Evolutionary conservation across 2,797 vertebrate genomes (phyloP), one percentile per base, ranked within the genome.

Genomic region (Mico argentatus): DNA sequence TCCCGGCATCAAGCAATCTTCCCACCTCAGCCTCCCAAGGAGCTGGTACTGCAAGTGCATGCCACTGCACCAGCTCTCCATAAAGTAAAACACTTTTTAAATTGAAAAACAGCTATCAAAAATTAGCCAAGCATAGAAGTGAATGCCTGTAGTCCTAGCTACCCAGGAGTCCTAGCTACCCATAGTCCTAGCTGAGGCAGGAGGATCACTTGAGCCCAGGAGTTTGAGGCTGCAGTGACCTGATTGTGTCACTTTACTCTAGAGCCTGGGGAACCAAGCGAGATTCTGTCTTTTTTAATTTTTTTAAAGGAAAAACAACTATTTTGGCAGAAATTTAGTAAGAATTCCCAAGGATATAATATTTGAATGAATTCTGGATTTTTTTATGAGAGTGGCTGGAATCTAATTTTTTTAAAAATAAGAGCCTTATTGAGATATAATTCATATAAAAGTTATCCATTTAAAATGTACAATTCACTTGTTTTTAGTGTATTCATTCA

Each of bases 261-360:
- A 67, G 33, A 33, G 64, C 64, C 33, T 67, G 64, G 33, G 64
- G 9, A 72, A 39, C 20, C 8, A 72, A 72, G 67, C 5, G 9
- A 72, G 9, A 46, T 15, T 14, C 61, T 64, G 61, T 80, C 39
- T 67, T 93, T 72, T 72, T n/a, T 12, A 48, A 48, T 48, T 64
- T 33, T 67, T 67, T 64, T 64, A 67, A 67, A 17, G 8, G 4
- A 82, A 87, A 77, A 70, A 73, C 7, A 88, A n/a, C 19, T 72
- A 48, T 81, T 26, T 96, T 93, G 44, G 36, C 48, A 96, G 84
- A 96, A 95, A 96, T 86, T 80, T 84, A 76, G 76, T 95, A n/a
- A 91, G 39, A n/a, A 86, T 91, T 92, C 36, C 81, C 55, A 96
- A 76, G 4, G 77, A 91, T 72, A 0, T 91, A 88, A 86, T 26